phyloP scores from a whole-genome alignment of 2,113 vertebrate genomes.

The Nothocercus nigrocapillus region DNA sequence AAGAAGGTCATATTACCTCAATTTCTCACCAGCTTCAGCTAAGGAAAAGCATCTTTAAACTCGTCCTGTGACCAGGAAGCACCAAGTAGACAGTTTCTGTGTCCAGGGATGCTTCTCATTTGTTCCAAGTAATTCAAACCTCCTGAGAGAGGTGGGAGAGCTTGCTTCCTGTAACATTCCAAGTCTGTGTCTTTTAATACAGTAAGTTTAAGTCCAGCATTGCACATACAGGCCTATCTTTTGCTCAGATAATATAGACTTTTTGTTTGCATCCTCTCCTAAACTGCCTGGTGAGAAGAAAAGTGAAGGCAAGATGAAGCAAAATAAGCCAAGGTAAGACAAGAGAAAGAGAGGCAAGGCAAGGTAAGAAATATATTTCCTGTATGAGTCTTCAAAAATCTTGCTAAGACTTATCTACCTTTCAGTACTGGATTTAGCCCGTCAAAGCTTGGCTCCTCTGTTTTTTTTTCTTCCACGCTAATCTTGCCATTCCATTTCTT shows the following conservation, averaged over 20 bases:
- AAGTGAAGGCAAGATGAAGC: not conserved
- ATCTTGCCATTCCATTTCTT: not conserved
- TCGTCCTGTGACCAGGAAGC: not conserved
- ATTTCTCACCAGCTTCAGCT: not conserved
- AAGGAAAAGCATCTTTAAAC: not conserved
- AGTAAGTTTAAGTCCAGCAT: not conserved
- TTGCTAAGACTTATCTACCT: not conserved
- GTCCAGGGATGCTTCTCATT: not conserved
- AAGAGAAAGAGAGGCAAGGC: not conserved
- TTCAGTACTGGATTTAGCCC: not conserved
- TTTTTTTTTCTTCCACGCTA: not conserved
- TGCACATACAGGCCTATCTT: fast-evolving
- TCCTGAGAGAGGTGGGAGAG: not conserved
- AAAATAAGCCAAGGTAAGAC: not conserved
- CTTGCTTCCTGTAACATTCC: not conserved
- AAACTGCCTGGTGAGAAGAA: not conserved
- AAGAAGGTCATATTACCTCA: not conserved
- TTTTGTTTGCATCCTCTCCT: not conserved
- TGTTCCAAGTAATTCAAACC: not conserved
- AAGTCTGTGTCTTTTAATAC: not conserved
- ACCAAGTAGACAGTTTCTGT: not conserved
- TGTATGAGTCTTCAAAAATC: not conserved
- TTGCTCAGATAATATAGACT: not conserved
- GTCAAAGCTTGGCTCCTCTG: not conserved
- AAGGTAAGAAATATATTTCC: not conserved